Evolutionary conservation across 2,888 invertebrate species (phyloP).

Genomic region (Acronicta leporina): DNA sequence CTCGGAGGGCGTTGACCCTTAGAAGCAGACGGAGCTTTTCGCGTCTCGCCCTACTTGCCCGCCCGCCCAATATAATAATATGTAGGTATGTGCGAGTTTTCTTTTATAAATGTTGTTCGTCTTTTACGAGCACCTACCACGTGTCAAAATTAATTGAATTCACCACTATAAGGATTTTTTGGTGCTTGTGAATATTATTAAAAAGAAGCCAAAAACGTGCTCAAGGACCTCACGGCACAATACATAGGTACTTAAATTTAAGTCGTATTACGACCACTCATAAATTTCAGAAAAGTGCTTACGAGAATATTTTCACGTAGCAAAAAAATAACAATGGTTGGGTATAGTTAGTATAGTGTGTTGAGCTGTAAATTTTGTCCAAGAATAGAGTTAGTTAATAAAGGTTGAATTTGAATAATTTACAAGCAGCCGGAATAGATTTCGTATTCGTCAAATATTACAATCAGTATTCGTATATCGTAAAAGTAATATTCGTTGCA

Average conservation of each 20-base stretch:
- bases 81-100: constrained; percentile 33
- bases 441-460: too few relatives aligned
- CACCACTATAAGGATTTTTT: constrained; percentile 1
- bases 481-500: too few relatives aligned
- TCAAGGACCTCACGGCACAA: constrained; percentile 57
- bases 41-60: constrained; percentile 85
- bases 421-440: too few relatives aligned
- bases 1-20: constrained; percentile 83
- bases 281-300: constrained; percentile 41
- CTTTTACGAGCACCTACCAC: not conserved
- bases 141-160: not conserved
- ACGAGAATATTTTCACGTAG: constrained; percentile 41
- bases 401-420: too few relatives aligned
- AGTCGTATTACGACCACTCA: constrained; percentile 42
- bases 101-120: constrained; percentile 4
- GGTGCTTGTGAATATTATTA: not conserved
- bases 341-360: constrained; percentile 1
- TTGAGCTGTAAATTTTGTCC: constrained; percentile 2
- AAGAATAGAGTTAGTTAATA: constrained; percentile 10
- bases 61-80: constrained; percentile 72
- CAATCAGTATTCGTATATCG: too few relatives aligned
- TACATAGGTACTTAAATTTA: constrained; percentile 46
- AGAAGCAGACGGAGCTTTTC: constrained; percentile 82
- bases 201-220: constrained; percentile 61
- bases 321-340: constrained; percentile 48